A percentile compares a stretch with the other conserved stretches of the same genome.
phyloP scores from a whole-genome alignment of 2,113 vertebrate species.

The Pollimyrus isidori region DNA sequence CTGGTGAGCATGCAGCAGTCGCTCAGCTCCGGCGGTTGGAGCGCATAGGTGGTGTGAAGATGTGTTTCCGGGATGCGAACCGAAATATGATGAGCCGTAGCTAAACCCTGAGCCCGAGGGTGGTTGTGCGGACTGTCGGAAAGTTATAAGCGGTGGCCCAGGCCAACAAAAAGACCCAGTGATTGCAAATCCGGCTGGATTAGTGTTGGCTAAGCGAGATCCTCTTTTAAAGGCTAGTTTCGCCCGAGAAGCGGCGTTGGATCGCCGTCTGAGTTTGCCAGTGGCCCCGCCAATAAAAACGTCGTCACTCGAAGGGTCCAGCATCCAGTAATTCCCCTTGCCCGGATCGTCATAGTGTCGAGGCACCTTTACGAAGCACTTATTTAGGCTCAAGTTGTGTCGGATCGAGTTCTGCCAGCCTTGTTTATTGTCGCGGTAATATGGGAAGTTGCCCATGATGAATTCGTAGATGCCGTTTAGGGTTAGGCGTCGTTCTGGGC shows the following conservation, averaged over 20 bases:
- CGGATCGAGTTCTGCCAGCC: conserved; percentile 73
- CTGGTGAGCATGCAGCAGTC: conserved; percentile 35
- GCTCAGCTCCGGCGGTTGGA: conserved; percentile 29
- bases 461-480: conserved; percentile 71
- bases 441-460: conserved; percentile 67
- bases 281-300: conserved; percentile 67
- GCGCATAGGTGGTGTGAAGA: conserved; percentile 36
- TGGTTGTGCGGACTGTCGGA: conserved; percentile 47
- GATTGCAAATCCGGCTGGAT: conserved; percentile 48
- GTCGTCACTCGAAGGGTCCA: conserved; percentile 69
- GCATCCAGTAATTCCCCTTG: conserved; percentile 72
- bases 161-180: conserved; percentile 64
- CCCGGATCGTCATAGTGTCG: conserved; percentile 69
- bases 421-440: conserved; percentile 62
- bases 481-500: conserved; percentile 55
- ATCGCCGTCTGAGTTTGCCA: conserved; percentile 59
- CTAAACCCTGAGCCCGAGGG: conserved; percentile 30
- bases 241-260: conserved; percentile 37
- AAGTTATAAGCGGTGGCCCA: conserved; percentile 50
- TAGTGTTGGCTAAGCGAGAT: conserved; percentile 40
- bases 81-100: conserved; percentile 29
- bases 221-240: conserved; percentile 53
- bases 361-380: conserved; percentile 70
- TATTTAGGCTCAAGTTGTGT: conserved; percentile 70
- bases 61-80: conserved; percentile 41